A percentile compares a stretch with the other conserved stretches of the same genome.
phyloP scores from a whole-genome alignment of 2,113 vertebrate genomes.

The Halichoeres trimaculatus region DNA sequence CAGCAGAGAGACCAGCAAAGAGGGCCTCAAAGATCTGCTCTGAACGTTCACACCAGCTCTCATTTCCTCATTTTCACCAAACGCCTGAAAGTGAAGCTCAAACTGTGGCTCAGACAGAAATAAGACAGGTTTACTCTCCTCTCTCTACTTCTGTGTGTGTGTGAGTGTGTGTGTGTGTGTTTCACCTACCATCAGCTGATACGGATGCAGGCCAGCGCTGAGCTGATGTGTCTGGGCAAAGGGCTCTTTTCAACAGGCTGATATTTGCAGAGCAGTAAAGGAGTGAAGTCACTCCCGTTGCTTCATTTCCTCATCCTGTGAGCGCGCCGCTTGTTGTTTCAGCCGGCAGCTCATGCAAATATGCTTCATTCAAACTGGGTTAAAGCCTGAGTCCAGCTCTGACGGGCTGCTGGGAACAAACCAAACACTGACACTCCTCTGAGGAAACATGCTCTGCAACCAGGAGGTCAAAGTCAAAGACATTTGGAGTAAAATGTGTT shows the following conservation, averaged over 20 bases:
- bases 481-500: too few species aligned
- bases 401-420: too few species aligned
- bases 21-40: background rate
- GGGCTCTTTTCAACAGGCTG: conserved; percentile 53
- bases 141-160: background rate
- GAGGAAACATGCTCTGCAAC: too few species aligned
- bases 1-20: conserved; percentile 34
- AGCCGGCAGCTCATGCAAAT: conserved; percentile 10
- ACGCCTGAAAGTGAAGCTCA: background rate
- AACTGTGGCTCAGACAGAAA: too few species aligned
- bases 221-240: conserved; percentile 75
- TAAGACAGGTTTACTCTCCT: background rate
- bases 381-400: too few species aligned
- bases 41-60: background rate
- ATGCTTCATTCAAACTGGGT: background rate
- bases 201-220: conserved; percentile 65
- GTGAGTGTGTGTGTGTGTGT: background rate
- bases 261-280: conserved; percentile 78
- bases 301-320: conserved; percentile 71
- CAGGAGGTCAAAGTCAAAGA: too few species aligned
- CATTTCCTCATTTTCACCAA: conserved; percentile 47
- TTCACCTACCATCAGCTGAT: conserved; percentile 65
- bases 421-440: too few species aligned
- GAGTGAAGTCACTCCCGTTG: conserved; percentile 50
- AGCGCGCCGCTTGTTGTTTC: conserved; percentile 30